These are phyloP conservation scores for Pogonophryne albipinna DNA, from an alignment of 2,797 vertebrate genomes.

Conservation along the genomic window DNA sequence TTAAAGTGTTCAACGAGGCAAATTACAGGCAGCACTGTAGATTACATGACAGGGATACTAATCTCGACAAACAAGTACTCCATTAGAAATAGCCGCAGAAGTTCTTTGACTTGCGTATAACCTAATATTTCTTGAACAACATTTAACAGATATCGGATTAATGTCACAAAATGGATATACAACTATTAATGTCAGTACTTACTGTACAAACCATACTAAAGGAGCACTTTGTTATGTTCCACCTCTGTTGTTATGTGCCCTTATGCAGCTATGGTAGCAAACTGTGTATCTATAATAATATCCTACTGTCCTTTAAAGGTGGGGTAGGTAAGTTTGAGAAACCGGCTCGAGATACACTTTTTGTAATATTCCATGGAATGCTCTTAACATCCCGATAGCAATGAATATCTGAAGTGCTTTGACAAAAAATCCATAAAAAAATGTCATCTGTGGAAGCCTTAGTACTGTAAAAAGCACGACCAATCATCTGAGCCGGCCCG, in stretches of 20 bases:
- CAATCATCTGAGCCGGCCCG: no score
- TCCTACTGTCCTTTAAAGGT: background rate
- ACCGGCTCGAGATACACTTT: no score
- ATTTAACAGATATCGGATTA: background rate
- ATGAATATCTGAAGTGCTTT: no score
- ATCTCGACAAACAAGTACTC: background rate
- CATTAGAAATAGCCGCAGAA: background rate
- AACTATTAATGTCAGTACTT: slow-evolving; percentile 1
- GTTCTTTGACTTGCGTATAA: background rate
- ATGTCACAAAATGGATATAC: background rate
- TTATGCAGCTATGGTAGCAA: background rate
- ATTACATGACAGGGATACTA: background rate
- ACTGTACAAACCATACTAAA: background rate
- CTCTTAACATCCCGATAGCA: no score
- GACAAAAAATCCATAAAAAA: no score
- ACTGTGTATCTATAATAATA: background rate
- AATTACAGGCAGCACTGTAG: slow-evolving; percentile 27
- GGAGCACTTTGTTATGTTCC: background rate
- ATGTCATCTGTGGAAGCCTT: no score
- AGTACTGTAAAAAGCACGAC: no score
- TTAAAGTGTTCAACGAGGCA: slow-evolving; percentile 4
- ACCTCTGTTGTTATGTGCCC: slow-evolving; percentile 9
- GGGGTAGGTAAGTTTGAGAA: no score
- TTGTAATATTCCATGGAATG: no score
- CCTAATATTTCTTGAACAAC: background rate